phyloP scores from a whole-genome alignment of 2,797 vertebrate genomes.

The Siniperca undulata region DNA sequence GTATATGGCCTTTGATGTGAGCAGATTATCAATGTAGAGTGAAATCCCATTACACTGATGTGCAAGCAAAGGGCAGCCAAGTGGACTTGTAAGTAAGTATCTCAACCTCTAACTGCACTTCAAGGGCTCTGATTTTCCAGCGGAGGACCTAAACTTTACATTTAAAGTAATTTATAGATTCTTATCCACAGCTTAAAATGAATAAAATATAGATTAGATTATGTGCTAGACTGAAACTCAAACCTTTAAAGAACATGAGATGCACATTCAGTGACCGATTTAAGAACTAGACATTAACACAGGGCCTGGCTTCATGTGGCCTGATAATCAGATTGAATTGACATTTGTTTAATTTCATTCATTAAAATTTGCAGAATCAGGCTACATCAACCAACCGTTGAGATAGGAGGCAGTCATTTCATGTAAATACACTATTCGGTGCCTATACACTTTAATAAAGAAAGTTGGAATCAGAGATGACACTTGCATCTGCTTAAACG shows the following conservation, averaged over 20 bases:
- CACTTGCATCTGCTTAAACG: neutral
- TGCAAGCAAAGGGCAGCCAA: slow-evolving; percentile 49
- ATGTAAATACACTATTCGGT: neutral
- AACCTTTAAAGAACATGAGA: neutral
- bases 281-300: neutral
- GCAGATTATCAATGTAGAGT: slow-evolving; percentile 38
- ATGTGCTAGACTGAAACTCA: neutral
- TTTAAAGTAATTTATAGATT: slow-evolving; percentile 18
- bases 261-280: neutral
- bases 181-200: neutral
- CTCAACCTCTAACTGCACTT: slow-evolving; percentile 13
- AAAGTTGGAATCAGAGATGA: neutral
- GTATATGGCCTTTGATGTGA: slow-evolving; percentile 22
- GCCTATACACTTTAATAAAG: neutral
- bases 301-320: neutral
- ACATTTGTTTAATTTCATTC: neutral
- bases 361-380: neutral
- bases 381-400: neutral
- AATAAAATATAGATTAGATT: neutral
- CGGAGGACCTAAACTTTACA: neutral
- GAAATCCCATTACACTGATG: slow-evolving; percentile 54
- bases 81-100: slow-evolving; percentile 19
- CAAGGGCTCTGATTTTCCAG: slow-evolving; percentile 4
- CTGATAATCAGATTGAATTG: neutral
- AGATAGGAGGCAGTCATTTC: neutral